Evolutionary conservation across 2,888 invertebrate species (phyloP).

Genomic region (Dasypolia templi): DNA sequence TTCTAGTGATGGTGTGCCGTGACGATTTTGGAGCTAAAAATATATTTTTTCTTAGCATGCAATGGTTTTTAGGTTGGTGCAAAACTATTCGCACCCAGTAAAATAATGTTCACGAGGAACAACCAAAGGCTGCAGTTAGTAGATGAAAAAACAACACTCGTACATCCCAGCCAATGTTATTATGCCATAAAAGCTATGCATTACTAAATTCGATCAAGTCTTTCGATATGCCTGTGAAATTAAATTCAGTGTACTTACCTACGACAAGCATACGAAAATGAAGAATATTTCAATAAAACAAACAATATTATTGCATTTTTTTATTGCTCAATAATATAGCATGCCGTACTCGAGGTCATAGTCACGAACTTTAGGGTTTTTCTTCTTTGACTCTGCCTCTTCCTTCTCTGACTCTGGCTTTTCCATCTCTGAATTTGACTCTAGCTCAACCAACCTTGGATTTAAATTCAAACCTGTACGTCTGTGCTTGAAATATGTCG

Average conservation of each 20-base stretch:
- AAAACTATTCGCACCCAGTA: not conserved
- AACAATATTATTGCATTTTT: conserved; percentile 12
- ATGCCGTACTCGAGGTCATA: conserved; percentile 84
- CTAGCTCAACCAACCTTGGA: not conserved
- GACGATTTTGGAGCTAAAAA: not conserved
- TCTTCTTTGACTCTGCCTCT: not conserved
- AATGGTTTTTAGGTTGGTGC: not conserved
- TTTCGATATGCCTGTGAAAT: too few species aligned
- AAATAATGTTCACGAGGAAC: not conserved
- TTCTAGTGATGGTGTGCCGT: not conserved
- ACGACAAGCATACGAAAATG: not conserved
- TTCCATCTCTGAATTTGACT: not conserved
- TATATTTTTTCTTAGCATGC: conserved; percentile 7
- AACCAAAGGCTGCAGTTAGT: too few species aligned
- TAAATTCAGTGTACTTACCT: not conserved
- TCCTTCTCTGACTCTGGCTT: not conserved
- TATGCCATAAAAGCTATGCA: too few species aligned
- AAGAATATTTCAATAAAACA: not conserved
- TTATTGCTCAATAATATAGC: conserved; percentile 79
- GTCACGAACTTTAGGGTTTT: conserved; percentile 54
- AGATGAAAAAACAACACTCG: too few species aligned
- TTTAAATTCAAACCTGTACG: conserved; percentile 21
- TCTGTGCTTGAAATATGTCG: conserved; percentile 48
- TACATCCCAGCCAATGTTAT: too few species aligned
- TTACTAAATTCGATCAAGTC: too few species aligned